phyloP scores from a whole-genome alignment of 2,797 vertebrate species.

The Uromys caudimaculatus region DNA sequence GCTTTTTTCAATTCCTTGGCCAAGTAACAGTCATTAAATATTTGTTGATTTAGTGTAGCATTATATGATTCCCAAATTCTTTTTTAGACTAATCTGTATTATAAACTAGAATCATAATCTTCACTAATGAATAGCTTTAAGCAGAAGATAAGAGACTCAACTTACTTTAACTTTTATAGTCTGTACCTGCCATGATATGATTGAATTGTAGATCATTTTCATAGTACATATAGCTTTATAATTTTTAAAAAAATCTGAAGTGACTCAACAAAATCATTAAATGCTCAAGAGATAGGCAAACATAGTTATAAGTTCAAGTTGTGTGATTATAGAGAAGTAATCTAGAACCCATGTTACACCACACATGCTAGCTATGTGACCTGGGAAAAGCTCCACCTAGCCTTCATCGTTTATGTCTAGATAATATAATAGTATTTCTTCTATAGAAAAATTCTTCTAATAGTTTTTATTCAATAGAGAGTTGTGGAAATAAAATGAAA shows the following conservation, averaged over 20 bases:
- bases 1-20: background rate
- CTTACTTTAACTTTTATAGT: slow-evolving; percentile 21
- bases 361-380: background rate
- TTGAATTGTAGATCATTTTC: slow-evolving; percentile 43
- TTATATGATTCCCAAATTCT: background rate
- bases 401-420: background rate
- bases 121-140: slow-evolving; percentile 35
- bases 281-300: background rate
- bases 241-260: background rate
- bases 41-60: background rate
- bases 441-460: background rate
- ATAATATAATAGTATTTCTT: background rate
- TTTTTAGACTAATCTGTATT: background rate
- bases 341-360: background rate
- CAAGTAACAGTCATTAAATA: background rate
- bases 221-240: background rate
- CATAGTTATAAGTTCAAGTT: slow-evolving; percentile 18
- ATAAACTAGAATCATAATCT: slow-evolving; percentile 1
- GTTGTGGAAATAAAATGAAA: slow-evolving; percentile 7
- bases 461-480: background rate
- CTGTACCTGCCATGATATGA: background rate
- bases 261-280: background rate
- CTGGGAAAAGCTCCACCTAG: background rate
- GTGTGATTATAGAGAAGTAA: background rate
- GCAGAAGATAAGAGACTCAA: background rate